Evolutionary conservation across 2,797 vertebrate species (phyloP).

Genomic region (Pseudocheirus occidentalis): DNA sequence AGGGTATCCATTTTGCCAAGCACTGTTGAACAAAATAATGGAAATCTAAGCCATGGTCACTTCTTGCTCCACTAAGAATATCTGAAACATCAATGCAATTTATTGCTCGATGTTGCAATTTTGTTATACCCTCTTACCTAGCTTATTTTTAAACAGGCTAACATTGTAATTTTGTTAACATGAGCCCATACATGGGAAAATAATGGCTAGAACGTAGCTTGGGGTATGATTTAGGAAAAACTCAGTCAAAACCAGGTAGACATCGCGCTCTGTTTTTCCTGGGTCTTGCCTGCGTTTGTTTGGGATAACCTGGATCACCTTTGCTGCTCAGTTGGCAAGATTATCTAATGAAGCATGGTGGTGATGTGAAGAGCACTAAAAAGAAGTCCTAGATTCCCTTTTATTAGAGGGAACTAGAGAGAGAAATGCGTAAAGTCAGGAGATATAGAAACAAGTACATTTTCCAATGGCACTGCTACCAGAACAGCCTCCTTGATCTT

Average conservation of each 20-base stretch:
- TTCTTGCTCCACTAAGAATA: constrained; percentile 54
- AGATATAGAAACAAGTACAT: constrained; percentile 20
- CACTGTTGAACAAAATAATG: constrained; percentile 69
- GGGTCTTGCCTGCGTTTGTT: constrained; percentile 50
- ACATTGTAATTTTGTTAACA: constrained; percentile 1
- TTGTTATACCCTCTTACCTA: constrained; percentile 23
- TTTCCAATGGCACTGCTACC: neutral
- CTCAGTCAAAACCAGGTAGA: constrained; percentile 30
- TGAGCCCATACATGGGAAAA: neutral
- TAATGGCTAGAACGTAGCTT: constrained; percentile 11
- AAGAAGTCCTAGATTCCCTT: constrained; percentile 24
- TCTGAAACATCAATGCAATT: constrained; percentile 38
- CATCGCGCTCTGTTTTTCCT: constrained; percentile 38
- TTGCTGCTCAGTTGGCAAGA: constrained; percentile 41
- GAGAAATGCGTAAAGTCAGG: constrained; percentile 3
- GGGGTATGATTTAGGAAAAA: constrained; percentile 36
- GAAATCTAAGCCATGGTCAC: constrained; percentile 50
- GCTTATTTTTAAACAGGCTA: neutral
- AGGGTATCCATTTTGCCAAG: constrained; percentile 63
- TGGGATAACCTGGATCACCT: constrained; percentile 37
- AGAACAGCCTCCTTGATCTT: neutral
- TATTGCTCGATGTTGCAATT: neutral
- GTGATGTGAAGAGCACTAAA: constrained; percentile 30
- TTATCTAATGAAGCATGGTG: constrained; percentile 46
- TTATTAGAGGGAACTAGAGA: constrained; percentile 40